These are phyloP conservation scores for Cosmia pyralina DNA, from an alignment of 2,888 invertebrate species.

Conservation along the genomic window DNA sequence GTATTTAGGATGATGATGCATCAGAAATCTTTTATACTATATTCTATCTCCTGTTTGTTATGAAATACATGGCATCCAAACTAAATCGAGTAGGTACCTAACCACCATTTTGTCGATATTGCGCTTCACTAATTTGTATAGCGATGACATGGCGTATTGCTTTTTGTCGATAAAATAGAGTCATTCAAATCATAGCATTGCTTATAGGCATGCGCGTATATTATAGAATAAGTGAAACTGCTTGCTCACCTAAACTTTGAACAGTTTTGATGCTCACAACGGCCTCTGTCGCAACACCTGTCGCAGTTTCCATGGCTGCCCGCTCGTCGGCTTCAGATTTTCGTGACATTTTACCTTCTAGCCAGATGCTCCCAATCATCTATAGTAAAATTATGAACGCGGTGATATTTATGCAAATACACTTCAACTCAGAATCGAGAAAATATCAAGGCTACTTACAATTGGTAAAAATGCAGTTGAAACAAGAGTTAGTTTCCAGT, in stretches of 20 bases:
- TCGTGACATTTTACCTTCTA: slow-evolving; percentile 90
- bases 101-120: neutral
- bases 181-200: neutral
- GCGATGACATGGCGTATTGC: too few relatives aligned
- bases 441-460: slow-evolving; percentile 77
- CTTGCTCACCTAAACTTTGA: slow-evolving; percentile 89
- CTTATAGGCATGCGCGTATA: neutral
- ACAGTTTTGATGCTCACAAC: slow-evolving; percentile 92
- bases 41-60: neutral
- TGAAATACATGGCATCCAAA: neutral
- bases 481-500: slow-evolving; percentile 91
- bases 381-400: slow-evolving; percentile 51
- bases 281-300: slow-evolving; percentile 92
- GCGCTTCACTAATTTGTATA: neutral
- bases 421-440: neutral
- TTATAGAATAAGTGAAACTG: neutral
- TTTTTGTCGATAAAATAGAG: neutral
- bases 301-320: slow-evolving; percentile 91
- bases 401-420: neutral
- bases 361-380: slow-evolving; percentile 91
- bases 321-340: slow-evolving; percentile 90
- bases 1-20: slow-evolving; percentile 4
- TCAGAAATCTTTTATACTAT: neutral
- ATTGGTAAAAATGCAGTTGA: slow-evolving; percentile 90
- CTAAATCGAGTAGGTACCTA: neutral